Evolutionary conservation across 2,888 invertebrate species (phyloP).

Genomic region (Mechanitis messenoides): DNA sequence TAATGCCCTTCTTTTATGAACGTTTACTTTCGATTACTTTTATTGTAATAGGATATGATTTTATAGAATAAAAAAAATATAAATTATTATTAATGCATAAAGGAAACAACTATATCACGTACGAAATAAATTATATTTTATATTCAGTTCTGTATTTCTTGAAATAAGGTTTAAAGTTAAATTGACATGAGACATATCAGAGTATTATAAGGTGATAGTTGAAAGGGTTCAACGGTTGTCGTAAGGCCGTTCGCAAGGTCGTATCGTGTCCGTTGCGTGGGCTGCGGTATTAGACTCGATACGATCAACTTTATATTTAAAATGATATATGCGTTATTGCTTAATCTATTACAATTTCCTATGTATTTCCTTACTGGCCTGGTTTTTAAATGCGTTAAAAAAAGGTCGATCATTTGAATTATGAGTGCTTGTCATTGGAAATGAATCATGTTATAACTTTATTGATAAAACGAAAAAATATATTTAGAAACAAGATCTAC

Average conservation of each 20-base stretch:
- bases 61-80: constrained; percentile 11
- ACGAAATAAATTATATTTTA: constrained; percentile 8
- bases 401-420: too few relatives aligned
- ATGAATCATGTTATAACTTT: too few relatives aligned
- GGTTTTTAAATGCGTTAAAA: too few relatives aligned
- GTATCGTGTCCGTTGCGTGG: constrained; percentile 30
- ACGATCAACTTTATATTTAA: neutral
- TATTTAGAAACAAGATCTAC: too few relatives aligned
- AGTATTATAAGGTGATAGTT: constrained; percentile 43
- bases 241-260: constrained; percentile 57
- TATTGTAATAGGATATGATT: neutral
- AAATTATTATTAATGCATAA: constrained; percentile 18
- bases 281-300: neutral
- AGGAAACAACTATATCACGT: constrained; percentile 18
- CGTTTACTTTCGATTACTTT: neutral
- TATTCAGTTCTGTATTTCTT: constrained; percentile 9
- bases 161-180: constrained; percentile 4
- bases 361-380: too few relatives aligned
- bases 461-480: too few relatives aligned
- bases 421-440: too few relatives aligned
- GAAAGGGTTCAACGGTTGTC: constrained; percentile 44
- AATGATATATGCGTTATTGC: too few relatives aligned
- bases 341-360: too few relatives aligned
- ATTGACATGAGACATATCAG: constrained; percentile 10
- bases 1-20: neutral